Evolutionary conservation across 2,797 vertebrate genomes (phyloP).

Genomic region (Peromyscus aztecus): DNA sequence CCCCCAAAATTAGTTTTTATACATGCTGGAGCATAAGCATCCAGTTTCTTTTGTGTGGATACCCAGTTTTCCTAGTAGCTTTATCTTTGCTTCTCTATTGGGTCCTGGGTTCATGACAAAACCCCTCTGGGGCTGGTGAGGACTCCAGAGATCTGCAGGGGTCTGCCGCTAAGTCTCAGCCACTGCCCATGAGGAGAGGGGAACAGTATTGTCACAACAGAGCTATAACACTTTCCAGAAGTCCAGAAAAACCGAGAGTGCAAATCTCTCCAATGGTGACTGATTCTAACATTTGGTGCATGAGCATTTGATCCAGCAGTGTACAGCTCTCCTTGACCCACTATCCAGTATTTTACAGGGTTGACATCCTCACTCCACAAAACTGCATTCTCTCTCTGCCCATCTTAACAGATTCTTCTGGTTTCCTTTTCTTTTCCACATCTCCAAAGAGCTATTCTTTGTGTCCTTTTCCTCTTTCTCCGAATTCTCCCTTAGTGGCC

Average conservation of each 20-base stretch:
- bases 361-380: neutral
- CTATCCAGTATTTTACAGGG: neutral
- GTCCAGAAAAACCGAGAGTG: neutral
- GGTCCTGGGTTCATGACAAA: neutral
- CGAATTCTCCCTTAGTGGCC: neutral
- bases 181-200: neutral
- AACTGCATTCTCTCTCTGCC: neutral
- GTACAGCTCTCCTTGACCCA: neutral
- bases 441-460: slow-evolving; percentile 25
- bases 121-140: neutral
- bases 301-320: neutral
- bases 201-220: neutral
- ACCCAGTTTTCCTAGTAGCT: neutral
- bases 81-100: neutral
- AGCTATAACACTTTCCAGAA: neutral
- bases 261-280: neutral
- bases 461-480: slow-evolving; percentile 18
- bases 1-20: neutral
- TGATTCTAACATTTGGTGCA: neutral
- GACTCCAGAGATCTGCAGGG: neutral
- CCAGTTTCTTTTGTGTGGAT: neutral
- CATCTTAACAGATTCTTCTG: neutral
- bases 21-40: neutral
- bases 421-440: slow-evolving; percentile 2
- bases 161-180: neutral